Evolutionary conservation across 2,113 vertebrate genomes (phyloP), one percentile per base, ranked within the genome.

Genomic region (Uria aalge): DNA sequence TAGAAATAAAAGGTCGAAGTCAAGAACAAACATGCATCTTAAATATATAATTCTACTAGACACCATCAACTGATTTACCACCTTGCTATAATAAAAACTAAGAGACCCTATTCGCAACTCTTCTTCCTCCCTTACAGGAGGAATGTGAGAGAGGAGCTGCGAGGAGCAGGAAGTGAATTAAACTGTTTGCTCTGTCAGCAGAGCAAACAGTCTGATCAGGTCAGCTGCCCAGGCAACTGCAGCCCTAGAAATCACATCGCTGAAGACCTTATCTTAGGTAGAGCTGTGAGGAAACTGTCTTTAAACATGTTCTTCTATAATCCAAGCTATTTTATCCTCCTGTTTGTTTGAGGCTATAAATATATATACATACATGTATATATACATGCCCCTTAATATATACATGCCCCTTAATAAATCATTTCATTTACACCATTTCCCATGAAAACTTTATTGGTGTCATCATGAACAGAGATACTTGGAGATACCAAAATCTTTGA

Each of bases 321-420:
- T 17, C 18, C 8, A 59, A 68, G 10, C 3, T 53, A 15, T 59
- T 85, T 81, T 32, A 64, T 76, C 19, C 8, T 50, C 20, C 9
- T 26, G 26, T 76, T 71, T 67, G 14, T 86, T 74, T 62, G 41
- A 84, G 41, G 9, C 19, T 75, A 41, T 79, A 26, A 5, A 19
- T n/a, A 50, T 12, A 48, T 19, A 64, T 5, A 38, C 0, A 27
- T 8, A 15, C 6, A 17, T 6, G 2, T 11, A 19, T 17, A 23
- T 6, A 26, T 11, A 21, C 5, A 41, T 10, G 9, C 5, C 41
- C 2, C 36, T 36, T 36, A 36, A 36, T 36, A 36, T 36, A 34
- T 5, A 47, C 5, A 12, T 2, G 55, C 1, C 2, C 59, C 19
- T 55, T 36, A 55, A 41, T 19, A 80, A 90, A 43, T 36, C 1